These are phyloP conservation scores for Pocillopora meandrina DNA, from an alignment of 92 coral and sea anemone genomes.

Conservation along the genomic window DNA sequence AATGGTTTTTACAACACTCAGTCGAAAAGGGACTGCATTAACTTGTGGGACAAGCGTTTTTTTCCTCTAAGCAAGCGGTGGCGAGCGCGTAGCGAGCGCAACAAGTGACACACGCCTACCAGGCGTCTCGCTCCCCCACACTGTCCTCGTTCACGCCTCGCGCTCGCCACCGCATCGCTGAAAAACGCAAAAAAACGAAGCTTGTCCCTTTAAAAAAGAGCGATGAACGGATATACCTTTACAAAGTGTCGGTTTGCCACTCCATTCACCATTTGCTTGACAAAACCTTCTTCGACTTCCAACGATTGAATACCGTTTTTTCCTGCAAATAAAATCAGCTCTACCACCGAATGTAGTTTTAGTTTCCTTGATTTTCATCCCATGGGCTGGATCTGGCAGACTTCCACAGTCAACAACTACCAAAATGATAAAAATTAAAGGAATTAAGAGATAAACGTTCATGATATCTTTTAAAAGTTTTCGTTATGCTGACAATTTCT, in stretches of 20 bases:
- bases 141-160: no score
- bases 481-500: not conserved
- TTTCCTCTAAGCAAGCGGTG: no score
- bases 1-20: not conserved
- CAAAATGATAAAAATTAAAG: not conserved
- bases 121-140: no score
- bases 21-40: not conserved
- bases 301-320: constrained; percentile 57
- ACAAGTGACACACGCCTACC: no score
- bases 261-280: constrained; percentile 76
- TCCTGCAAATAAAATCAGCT: constrained; percentile 63
- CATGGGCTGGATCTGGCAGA: constrained; percentile 61
- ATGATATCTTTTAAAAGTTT: not conserved
- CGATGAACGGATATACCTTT: constrained; percentile 41
- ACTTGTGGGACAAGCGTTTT: no score
- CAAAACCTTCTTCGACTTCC: constrained; percentile 70
- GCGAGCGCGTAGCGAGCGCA: no score
- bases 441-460: not conserved
- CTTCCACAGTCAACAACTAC: constrained; percentile 75
- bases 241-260: constrained; percentile 63
- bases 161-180: no score
- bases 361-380: constrained; percentile 50
- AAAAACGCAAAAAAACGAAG: no score
- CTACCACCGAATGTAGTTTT: constrained; percentile 60
- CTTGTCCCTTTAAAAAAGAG: not conserved